A percentile compares a stretch with the other conserved stretches of the same genome.
Conservation (phyloP, 2,888 invertebrate genomes). For the Andrena dorsata region DNA sequence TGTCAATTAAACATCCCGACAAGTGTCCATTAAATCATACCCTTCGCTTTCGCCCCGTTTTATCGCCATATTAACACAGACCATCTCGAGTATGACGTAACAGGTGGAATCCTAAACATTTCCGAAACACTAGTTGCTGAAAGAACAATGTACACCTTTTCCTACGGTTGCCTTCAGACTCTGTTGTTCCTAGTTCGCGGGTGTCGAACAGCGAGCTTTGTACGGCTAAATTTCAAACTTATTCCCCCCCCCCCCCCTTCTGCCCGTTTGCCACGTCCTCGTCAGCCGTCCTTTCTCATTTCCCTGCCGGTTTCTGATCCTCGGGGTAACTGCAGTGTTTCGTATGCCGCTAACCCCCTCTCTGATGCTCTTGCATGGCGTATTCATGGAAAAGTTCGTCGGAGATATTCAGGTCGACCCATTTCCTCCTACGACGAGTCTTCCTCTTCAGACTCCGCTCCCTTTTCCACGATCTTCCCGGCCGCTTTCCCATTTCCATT, state of each 20-base stretch:
- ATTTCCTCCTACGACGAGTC: constrained; percentile 56
- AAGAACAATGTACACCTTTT: not conserved
- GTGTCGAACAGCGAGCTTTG: not conserved
- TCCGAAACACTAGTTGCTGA: not conserved
- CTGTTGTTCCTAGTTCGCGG: not conserved
- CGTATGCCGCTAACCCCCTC: constrained; percentile 53
- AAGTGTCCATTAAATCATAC: not conserved
- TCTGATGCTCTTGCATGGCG: constrained; percentile 64
- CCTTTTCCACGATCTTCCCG: constrained; percentile 20
- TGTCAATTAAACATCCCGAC: no score
- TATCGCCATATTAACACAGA: not conserved
- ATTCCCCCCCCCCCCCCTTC: constrained; percentile 24
- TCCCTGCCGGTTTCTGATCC: constrained; percentile 51
- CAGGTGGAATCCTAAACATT: constrained; percentile 4
- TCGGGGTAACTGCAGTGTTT: constrained; percentile 66
- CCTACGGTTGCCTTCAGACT: not conserved
- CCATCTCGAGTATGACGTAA: not conserved
- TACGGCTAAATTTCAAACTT: constrained; percentile 43
- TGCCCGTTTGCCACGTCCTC: constrained; percentile 25
- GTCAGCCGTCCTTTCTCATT: constrained; percentile 45
- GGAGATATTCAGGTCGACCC: constrained; percentile 73
- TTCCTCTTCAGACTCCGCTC: constrained; percentile 3
- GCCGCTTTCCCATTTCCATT: constrained; percentile 16
- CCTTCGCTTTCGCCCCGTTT: not conserved
- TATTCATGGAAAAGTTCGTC: constrained; percentile 78